Conservation (phyloP, 2,113 vertebrate genomes). For the Ceyx melanurus region DNA sequence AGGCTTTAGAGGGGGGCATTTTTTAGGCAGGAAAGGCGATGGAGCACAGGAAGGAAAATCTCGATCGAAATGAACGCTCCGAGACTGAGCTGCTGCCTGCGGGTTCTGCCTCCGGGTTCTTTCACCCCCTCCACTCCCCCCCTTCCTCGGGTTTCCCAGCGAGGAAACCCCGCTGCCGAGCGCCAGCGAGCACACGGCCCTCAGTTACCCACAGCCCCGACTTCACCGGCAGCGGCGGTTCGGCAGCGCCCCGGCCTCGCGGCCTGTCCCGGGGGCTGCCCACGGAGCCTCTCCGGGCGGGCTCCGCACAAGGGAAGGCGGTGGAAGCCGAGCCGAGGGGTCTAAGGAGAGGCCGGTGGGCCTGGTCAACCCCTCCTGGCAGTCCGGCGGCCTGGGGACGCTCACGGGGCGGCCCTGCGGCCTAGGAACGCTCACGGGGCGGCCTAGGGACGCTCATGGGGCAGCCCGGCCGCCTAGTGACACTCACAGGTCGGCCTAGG, state of each 20-base stretch:
- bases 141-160: background rate
- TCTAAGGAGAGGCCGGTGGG: rapidly evolving
- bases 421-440: too few relatives aligned
- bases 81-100: background rate
- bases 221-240: background rate
- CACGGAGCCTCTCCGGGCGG: too few relatives aligned
- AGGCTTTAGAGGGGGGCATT: background rate
- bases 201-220: background rate
- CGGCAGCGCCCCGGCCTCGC: background rate
- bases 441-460: too few relatives aligned
- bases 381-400: rapidly evolving
- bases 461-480: too few relatives aligned
- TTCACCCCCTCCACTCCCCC: too few relatives aligned
- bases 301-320: rapidly evolving
- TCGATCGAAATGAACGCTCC: background rate
- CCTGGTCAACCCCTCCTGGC: rapidly evolving
- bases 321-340: rapidly evolving
- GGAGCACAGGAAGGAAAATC: background rate
- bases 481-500: too few relatives aligned
- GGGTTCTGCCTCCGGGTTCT: background rate
- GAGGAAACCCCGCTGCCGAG: background rate
- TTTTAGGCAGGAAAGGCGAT: background rate
- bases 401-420: too few relatives aligned
- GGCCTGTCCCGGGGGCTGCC: background rate
- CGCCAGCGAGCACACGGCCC: background rate